These are phyloP conservation scores for Resseliella maxima DNA, from an alignment of 2,888 invertebrate species.

Conservation along the genomic window DNA sequence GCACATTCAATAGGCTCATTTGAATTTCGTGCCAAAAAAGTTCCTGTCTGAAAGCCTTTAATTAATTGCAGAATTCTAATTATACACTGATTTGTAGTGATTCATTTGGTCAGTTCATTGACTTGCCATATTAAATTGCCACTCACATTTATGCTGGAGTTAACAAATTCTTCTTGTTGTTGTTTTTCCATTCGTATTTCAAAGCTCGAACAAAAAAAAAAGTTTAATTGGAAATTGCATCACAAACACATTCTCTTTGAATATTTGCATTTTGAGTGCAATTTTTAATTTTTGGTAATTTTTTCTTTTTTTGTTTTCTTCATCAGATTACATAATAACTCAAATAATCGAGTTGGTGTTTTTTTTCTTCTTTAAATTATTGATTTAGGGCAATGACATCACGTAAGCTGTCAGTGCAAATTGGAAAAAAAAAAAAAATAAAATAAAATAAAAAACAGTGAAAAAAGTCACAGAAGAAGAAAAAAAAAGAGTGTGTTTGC, in stretches of 20 bases:
- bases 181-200: background rate
- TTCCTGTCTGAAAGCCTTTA: background rate
- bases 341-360: background rate
- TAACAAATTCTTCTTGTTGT: background rate
- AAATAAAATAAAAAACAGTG: no score
- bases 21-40: conserved; percentile 26
- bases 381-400: conserved; percentile 31
- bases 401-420: background rate
- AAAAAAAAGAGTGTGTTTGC: background rate
- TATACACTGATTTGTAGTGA: conserved; percentile 37
- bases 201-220: background rate
- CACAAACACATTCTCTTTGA: background rate
- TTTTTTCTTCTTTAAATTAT: background rate
- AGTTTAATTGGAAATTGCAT: conserved; percentile 15
- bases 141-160: background rate
- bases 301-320: background rate
- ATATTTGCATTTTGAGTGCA: conserved; percentile 22
- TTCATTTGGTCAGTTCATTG: conserved; percentile 30
- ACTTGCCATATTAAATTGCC: background rate
- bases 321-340: background rate
- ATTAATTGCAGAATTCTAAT: conserved; percentile 45
- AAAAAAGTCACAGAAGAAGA: background rate
- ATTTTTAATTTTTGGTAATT: background rate
- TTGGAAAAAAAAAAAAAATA: no score
- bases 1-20: background rate